A percentile compares a stretch with the other conserved stretches of the same genome.
Evolutionary conservation across 2,797 vertebrate species (phyloP).

Genomic region (Karalla daura): DNA sequence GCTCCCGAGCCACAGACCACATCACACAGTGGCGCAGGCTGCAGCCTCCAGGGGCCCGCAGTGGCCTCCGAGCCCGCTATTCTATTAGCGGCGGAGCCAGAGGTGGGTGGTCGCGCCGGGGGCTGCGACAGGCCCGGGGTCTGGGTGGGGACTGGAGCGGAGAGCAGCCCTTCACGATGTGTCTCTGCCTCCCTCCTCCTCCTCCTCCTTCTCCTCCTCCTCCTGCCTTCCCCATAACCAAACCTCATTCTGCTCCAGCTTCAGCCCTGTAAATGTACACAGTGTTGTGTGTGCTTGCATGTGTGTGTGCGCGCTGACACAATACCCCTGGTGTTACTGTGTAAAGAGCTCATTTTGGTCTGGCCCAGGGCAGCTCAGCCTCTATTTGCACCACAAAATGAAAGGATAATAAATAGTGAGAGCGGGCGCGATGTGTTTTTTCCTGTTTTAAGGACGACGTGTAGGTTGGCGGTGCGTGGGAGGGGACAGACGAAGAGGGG

Average conservation of each 20-base stretch:
- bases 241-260: constrained; percentile 64
- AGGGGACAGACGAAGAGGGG: constrained; percentile 37
- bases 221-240: constrained; percentile 65
- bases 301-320: constrained; percentile 75
- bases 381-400: constrained; percentile 90
- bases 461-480: constrained; percentile 51
- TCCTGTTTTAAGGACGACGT: constrained; percentile 69
- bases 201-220: constrained; percentile 22
- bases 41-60: constrained; percentile 66
- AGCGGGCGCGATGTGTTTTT: constrained; percentile 70
- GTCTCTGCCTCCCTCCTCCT: constrained; percentile 25
- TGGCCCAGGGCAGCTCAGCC: constrained; percentile 72
- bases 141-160: constrained; percentile 69
- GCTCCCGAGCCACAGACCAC: constrained; percentile 78
- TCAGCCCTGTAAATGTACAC: constrained; percentile 61
- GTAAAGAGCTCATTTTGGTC: constrained; percentile 81
- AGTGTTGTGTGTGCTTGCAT: constrained; percentile 55
- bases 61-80: constrained; percentile 69
- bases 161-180: constrained; percentile 54
- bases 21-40: constrained; percentile 74
- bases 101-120: constrained; percentile 78
- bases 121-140: constrained; percentile 61
- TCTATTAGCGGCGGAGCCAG: constrained; percentile 75
- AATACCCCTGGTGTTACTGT: constrained; percentile 76
- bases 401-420: constrained; percentile 79